These are phyloP conservation scores for Mus caroli DNA, from an alignment of 2,797 vertebrate species.

Conservation along the genomic window DNA sequence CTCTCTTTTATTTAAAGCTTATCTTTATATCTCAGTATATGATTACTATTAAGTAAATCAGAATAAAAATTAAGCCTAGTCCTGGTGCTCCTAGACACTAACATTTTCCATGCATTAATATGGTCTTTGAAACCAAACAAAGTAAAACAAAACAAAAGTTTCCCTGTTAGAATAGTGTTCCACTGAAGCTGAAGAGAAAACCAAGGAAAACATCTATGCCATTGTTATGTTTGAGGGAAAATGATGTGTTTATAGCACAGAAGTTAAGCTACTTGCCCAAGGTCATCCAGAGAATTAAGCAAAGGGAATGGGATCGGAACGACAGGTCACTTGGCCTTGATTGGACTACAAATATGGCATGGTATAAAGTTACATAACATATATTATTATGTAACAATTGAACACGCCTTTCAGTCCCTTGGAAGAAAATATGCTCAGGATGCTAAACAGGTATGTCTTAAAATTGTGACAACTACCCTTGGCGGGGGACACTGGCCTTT, in stretches of 20 bases:
- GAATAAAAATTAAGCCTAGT: background rate
- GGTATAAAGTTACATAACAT: background rate
- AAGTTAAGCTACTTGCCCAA: background rate
- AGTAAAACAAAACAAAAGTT: background rate
- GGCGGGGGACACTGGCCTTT: background rate
- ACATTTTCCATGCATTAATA: background rate
- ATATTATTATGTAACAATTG: background rate
- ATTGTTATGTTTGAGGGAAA: background rate
- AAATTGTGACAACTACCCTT: background rate
- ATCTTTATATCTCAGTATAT: background rate
- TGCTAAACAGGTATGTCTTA: background rate
- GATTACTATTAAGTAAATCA: background rate
- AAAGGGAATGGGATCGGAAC: background rate
- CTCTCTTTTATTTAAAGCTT: background rate
- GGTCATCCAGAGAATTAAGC: constrained; percentile 1
- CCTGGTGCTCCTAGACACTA: background rate
- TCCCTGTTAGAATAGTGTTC: background rate
- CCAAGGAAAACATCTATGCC: background rate
- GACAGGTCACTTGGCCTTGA: background rate
- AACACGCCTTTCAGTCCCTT: background rate
- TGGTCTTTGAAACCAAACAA: background rate
- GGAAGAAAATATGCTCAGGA: background rate
- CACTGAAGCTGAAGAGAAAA: constrained; percentile 26
- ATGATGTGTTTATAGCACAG: background rate
- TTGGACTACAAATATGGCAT: background rate